These are phyloP conservation scores for Orchesella cincta DNA, from an alignment of 1,140 invertebrate species.

Conservation along the genomic window DNA sequence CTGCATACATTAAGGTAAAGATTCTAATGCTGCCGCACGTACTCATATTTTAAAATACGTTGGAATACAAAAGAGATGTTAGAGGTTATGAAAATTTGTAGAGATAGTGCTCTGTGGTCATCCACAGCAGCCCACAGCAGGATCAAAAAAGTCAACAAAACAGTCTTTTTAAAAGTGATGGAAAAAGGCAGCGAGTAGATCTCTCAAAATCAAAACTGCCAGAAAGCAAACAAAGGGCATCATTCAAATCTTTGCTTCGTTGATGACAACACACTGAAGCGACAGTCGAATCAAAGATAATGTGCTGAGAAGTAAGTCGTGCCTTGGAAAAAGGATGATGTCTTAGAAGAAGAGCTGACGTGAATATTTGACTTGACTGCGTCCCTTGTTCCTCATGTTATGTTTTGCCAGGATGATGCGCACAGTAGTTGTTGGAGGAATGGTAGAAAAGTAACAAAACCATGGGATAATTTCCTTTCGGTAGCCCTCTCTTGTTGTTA, in stretches of 20 bases:
- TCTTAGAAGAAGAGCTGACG: neutral
- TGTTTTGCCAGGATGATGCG: too few relatives aligned
- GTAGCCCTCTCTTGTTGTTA: neutral
- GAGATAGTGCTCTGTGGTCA: neutral
- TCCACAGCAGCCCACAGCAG: neutral
- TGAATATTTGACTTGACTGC: neutral
- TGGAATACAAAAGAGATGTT: too few relatives aligned
- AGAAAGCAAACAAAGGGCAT: neutral
- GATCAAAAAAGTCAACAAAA: neutral
- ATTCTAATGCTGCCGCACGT: too few relatives aligned
- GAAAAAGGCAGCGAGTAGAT: neutral
- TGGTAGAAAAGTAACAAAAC: neutral
- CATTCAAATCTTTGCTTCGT: neutral
- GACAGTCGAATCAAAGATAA: neutral
- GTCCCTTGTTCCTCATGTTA: too few relatives aligned
- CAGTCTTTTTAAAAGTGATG: neutral
- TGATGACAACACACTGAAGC: conserved; percentile 4
- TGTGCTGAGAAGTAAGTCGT: neutral
- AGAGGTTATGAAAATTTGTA: neutral
- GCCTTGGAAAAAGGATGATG: neutral
- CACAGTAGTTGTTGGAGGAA: neutral
- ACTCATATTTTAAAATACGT: too few relatives aligned
- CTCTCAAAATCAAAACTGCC: neutral
- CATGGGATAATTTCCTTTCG: conserved; percentile 5
- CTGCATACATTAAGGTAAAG: too few relatives aligned